A percentile compares a stretch with the other conserved stretches of the same genome.
Conservation (phyloP, 2,888 invertebrate genomes). For the Aphodius sticticus region DNA sequence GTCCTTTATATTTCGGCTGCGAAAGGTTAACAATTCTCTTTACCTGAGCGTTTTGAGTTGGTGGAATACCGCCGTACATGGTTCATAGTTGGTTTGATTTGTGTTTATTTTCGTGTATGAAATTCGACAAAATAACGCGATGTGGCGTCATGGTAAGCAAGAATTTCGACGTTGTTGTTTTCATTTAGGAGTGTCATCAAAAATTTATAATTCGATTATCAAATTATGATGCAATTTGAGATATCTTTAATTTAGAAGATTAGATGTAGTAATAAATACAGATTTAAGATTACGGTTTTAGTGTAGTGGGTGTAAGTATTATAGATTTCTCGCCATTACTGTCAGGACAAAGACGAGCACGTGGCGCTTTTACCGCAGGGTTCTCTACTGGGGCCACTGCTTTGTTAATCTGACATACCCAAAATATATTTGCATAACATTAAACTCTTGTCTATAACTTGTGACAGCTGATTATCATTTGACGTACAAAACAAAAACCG, state of each 20-base stretch:
- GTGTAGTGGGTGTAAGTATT: background rate
- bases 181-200: background rate
- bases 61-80: background rate
- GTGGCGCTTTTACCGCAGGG: background rate
- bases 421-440: background rate
- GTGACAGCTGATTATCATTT: conserved; percentile 32
- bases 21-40: background rate
- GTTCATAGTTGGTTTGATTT: background rate
- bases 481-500: background rate
- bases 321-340: background rate
- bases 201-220: background rate
- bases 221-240: background rate
- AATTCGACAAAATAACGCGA: background rate
- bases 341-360: background rate
- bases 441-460: background rate
- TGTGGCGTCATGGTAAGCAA: background rate
- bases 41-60: background rate
- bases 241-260: background rate
- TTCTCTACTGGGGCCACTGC: no score
- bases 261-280: background rate
- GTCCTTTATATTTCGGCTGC: background rate
- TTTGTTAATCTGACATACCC: no score
- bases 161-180: background rate
- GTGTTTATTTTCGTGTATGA: background rate
- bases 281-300: background rate